Conservation (phyloP, 2,797 vertebrate species). For the Dipus sagitta region DNA sequence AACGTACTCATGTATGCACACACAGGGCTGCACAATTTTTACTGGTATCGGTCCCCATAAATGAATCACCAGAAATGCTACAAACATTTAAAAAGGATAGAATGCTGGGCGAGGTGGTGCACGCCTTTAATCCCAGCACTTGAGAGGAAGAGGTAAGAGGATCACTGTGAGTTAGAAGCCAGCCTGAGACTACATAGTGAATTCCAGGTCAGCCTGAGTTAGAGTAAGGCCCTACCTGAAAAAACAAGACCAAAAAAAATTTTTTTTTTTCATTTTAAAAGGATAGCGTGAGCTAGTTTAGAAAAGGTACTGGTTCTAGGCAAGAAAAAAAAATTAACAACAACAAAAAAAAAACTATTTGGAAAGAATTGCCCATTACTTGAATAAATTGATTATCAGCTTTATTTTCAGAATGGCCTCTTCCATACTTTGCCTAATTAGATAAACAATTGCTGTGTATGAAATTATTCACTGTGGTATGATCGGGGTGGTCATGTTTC, state of each 20-base stretch:
- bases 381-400: background rate
- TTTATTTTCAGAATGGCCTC: constrained; percentile 13
- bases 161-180: too few relatives aligned
- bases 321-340: background rate
- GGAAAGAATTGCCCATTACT: background rate
- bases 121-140: too few relatives aligned
- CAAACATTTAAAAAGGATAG: background rate
- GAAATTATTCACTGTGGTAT: background rate
- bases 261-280: background rate
- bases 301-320: background rate
- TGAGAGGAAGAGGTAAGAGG: too few relatives aligned
- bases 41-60: background rate
- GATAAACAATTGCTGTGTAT: background rate
- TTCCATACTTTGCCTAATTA: constrained; percentile 25
- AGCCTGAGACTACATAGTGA: too few relatives aligned
- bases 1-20: background rate
- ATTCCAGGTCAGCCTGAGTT: too few relatives aligned
- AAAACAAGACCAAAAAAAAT: background rate
- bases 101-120: background rate
- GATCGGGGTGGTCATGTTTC: constrained; percentile 18
- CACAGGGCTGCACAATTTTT: background rate
- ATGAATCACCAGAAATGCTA: background rate
- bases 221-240: too few relatives aligned
- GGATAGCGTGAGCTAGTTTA: background rate
- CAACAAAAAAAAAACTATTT: background rate